Conservation (phyloP, 1,140 invertebrate species). For the Diorhabda sublineata region DNA sequence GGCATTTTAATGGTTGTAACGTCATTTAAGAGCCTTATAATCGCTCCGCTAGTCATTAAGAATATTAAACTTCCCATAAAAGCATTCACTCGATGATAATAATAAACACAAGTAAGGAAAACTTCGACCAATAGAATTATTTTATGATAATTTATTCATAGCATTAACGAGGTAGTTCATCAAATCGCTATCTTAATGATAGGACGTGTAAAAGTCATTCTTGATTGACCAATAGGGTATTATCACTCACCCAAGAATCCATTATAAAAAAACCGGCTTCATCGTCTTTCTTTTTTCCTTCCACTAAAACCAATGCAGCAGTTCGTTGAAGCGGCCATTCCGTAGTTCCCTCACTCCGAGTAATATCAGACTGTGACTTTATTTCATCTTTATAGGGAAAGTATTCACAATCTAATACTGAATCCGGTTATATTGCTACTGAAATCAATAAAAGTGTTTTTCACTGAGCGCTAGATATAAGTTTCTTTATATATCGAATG, state of each 20-base stretch:
- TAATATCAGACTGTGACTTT: neutral
- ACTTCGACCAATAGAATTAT: neutral
- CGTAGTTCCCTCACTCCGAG: conserved; percentile 8
- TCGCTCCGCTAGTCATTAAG: neutral
- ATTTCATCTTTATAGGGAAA: neutral
- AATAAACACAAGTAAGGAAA: neutral
- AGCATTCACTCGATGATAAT: neutral
- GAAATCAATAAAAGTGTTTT: conserved; percentile 62
- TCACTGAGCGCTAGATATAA: conserved; percentile 28
- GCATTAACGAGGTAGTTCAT: neutral
- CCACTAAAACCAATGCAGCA: conserved; percentile 3
- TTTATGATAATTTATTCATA: neutral
- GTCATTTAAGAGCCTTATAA: neutral
- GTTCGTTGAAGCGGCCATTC: conserved; percentile 12
- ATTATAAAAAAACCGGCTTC: conserved; percentile 10
- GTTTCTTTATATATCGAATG: conserved; percentile 32
- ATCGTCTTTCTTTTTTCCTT: conserved; percentile 10
- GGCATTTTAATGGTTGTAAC: neutral
- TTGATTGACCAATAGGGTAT: conserved; percentile 8
- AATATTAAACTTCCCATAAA: neutral
- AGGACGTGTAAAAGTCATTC: neutral
- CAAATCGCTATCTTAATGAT: conserved; percentile 8
- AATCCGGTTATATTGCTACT: conserved; percentile 56
- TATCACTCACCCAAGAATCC: conserved; percentile 7
- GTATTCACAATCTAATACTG: conserved; percentile 36